These are phyloP conservation scores for Cyphomyrus plagiostoma DNA, from an alignment of 2,113 vertebrate genomes.

Conservation along the genomic window DNA sequence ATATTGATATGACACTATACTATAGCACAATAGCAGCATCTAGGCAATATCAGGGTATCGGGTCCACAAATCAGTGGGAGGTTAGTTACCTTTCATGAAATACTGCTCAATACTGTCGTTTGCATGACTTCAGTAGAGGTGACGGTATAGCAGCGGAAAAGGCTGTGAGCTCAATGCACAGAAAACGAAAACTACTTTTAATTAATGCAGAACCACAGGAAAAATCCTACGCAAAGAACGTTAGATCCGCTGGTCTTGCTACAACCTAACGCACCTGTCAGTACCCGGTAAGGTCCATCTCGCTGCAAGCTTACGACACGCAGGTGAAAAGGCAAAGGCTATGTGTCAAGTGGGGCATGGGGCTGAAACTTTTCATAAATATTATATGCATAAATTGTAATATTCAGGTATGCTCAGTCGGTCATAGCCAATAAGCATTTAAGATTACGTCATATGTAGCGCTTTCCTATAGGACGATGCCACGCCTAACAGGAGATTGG, in stretches of 20 bases:
- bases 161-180: too few relatives aligned
- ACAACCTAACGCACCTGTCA: not conserved
- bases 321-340: not conserved
- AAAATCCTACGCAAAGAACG: not conserved
- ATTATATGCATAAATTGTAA: not conserved
- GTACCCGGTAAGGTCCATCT: not conserved
- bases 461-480: not conserved
- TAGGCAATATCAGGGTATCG: conserved; percentile 41
- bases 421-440: not conserved
- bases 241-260: not conserved
- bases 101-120: conserved; percentile 29
- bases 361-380: not conserved
- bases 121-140: too few relatives aligned
- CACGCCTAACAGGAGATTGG: not conserved
- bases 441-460: not conserved
- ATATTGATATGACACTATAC: conserved; percentile 28
- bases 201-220: not conserved
- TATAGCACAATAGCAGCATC: conserved; percentile 37
- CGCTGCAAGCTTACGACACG: not conserved
- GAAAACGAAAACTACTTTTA: too few relatives aligned
- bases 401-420: not conserved
- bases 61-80: conserved; percentile 39
- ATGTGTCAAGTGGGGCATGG: not conserved
- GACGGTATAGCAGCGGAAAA: too few relatives aligned
- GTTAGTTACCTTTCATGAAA: conserved; percentile 24